Conservation (phyloP, 2,113 vertebrate species). For the Naja naja region DNA sequence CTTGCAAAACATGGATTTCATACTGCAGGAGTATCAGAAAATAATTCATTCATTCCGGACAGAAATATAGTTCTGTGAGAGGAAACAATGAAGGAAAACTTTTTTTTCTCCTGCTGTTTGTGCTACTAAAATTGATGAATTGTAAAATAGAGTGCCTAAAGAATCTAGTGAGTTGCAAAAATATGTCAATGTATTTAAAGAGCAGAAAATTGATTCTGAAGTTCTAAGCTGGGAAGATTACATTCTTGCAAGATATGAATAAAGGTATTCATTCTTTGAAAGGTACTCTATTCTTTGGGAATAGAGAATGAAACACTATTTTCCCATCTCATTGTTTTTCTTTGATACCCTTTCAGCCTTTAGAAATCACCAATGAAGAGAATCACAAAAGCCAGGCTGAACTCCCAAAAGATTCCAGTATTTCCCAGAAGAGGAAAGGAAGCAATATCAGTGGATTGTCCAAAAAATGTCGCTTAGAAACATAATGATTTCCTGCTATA, state of each 20-base stretch:
- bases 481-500: not conserved
- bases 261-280: not conserved
- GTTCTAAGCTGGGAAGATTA: not conserved
- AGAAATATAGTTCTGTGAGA: not conserved
- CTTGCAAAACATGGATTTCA: not conserved
- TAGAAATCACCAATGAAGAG: conserved; percentile 38
- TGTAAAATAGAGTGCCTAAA: not conserved
- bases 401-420: accelerated
- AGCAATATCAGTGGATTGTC: not conserved
- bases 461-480: conserved; percentile 36
- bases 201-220: not conserved
- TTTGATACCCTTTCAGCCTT: conserved; percentile 11
- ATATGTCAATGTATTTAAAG: not conserved
- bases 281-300: not conserved
- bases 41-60: not conserved
- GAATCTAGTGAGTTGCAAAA: not conserved
- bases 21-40: not conserved
- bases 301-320: not conserved
- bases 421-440: conserved; percentile 50
- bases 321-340: not conserved
- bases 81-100: not conserved
- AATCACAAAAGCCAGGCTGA: not conserved
- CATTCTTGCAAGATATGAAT: not conserved
- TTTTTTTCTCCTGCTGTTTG: not conserved
- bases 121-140: not conserved